Percentiles rank a stretch among this genome's conserved stretches.
Evolutionary conservation across 2,888 invertebrate species (phyloP).

Genomic region (Macrosoma leucophasiata): DNA sequence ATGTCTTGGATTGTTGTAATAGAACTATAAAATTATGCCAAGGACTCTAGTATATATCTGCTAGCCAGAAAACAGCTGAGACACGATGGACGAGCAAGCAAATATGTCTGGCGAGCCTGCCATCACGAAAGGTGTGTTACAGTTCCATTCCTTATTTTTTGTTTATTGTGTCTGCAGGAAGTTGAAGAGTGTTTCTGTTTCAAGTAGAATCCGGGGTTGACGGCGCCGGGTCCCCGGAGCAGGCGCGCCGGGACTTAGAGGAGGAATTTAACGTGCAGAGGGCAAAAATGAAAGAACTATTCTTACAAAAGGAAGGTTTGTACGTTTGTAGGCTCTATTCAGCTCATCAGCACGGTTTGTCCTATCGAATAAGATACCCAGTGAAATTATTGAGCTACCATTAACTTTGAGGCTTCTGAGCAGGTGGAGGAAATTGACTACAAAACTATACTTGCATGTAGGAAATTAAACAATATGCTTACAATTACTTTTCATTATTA

Average conservation of each 20-base stretch:
- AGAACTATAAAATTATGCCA: conserved; percentile 18
- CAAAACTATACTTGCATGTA: too few species aligned
- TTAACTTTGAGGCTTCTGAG: too few species aligned
- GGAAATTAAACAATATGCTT: too few species aligned
- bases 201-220: conserved; percentile 52
- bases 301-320: conserved; percentile 94
- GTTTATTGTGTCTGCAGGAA: conserved; percentile 35
- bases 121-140: conserved; percentile 56
- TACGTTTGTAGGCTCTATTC: too few species aligned
- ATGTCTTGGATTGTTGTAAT: conserved; percentile 1
- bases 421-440: too few species aligned
- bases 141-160: conserved; percentile 27
- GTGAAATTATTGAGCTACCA: too few species aligned
- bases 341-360: too few species aligned
- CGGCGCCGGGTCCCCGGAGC: conserved; percentile 39
- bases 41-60: conserved; percentile 7
- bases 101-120: conserved; percentile 55
- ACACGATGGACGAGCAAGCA: conserved; percentile 28
- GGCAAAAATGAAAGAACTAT: conserved; percentile 94
- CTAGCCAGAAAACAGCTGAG: conserved; percentile 14
- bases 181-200: conserved; percentile 66
- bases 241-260: conserved; percentile 75
- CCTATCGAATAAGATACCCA: too few species aligned
- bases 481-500: too few species aligned
- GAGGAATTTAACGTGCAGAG: conserved; percentile 93